These are phyloP conservation scores for Alethe castanea DNA, from an alignment of 2,113 vertebrate genomes.

Conservation along the genomic window DNA sequence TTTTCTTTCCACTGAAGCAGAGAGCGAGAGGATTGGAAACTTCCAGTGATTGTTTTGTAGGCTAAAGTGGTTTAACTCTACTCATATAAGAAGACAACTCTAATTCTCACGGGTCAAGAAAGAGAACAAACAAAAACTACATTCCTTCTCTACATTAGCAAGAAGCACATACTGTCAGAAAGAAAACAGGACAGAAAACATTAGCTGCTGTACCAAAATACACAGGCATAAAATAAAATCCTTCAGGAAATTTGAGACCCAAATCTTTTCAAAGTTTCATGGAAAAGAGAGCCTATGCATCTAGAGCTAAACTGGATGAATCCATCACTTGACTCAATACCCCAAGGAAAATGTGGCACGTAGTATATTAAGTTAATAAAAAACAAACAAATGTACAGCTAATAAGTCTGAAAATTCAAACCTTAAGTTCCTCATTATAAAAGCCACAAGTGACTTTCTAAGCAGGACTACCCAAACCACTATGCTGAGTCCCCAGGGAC, in stretches of 20 bases:
- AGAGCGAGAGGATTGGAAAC: background rate
- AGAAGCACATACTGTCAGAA: background rate
- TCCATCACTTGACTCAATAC: conserved; percentile 7
- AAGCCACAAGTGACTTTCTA: conserved; percentile 54
- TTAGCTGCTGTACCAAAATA: background rate
- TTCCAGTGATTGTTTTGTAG: background rate
- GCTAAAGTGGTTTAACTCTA: background rate
- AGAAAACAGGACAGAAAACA: background rate
- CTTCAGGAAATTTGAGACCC: background rate
- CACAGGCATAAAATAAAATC: background rate
- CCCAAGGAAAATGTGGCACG: conserved; percentile 12
- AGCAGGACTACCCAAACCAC: conserved; percentile 37
- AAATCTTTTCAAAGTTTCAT: background rate
- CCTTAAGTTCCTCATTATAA: conserved; percentile 48
- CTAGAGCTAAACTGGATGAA: conserved; percentile 13
- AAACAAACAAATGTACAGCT: conserved; percentile 43
- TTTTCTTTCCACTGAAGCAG: background rate
- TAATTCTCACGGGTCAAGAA: background rate
- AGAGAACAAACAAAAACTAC: background rate
- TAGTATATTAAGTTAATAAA: conserved; percentile 42
- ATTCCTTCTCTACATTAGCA: background rate
- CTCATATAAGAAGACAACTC: background rate
- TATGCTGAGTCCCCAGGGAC: background rate
- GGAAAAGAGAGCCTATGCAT: background rate
- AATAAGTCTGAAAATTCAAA: conserved; percentile 59